Conservation (phyloP, 2,113 vertebrate species). For the Salvelinus sp. region DNA sequence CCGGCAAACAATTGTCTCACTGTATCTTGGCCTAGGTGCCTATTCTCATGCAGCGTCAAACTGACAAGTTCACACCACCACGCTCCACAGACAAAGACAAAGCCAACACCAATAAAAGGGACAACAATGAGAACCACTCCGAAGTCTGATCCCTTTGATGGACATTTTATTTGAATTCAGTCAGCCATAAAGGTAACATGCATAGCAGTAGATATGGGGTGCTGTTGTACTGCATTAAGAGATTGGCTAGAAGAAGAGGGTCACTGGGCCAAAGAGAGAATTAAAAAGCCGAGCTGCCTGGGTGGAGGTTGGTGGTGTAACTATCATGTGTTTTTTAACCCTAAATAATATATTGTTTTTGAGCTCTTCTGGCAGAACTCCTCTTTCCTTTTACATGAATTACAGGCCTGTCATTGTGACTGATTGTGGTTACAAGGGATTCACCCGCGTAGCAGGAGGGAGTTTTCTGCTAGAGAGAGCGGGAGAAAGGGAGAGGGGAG, state of each 20-base stretch:
- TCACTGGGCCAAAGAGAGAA: conserved; percentile 24
- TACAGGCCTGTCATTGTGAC: conserved; percentile 69
- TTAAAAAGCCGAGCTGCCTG: neutral
- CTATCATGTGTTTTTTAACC: conserved; percentile 62
- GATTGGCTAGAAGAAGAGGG: conserved; percentile 15
- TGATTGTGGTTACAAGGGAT: conserved; percentile 75
- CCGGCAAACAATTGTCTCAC: conserved; percentile 23
- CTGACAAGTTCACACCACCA: conserved; percentile 54
- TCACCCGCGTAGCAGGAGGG: conserved; percentile 64
- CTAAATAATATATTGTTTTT: conserved; percentile 64
- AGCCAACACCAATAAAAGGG: conserved; percentile 46
- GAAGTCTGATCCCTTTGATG: conserved; percentile 21
- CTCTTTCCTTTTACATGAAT: conserved; percentile 73
- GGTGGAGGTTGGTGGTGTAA: conserved; percentile 47
- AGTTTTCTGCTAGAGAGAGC: conserved; percentile 35
- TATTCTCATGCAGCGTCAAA: conserved; percentile 62
- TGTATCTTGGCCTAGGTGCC: conserved; percentile 38
- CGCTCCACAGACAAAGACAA: conserved; percentile 42
- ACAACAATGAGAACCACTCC: conserved; percentile 40
- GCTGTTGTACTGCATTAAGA: conserved; percentile 4
- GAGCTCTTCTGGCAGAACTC: conserved; percentile 59
- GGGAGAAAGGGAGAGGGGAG: conserved; percentile 32
- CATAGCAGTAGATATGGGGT: neutral
- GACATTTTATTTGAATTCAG: conserved; percentile 36
- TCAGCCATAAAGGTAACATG: conserved; percentile 9